phyloP scores from a whole-genome alignment of 2,113 vertebrate species.

The Silurus meridionalis region DNA sequence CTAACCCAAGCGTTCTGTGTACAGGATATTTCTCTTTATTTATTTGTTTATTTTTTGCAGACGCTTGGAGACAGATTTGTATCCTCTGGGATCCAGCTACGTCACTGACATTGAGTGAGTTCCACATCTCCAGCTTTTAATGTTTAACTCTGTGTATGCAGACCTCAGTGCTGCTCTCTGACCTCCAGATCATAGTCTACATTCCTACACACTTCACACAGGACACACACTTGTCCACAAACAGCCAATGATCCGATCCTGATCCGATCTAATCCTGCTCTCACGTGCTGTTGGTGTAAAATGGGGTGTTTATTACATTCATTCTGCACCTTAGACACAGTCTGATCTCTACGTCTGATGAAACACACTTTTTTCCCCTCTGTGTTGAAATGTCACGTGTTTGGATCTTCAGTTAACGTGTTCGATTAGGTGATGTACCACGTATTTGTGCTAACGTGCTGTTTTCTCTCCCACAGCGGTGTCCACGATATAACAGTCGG shows the following conservation, averaged over 20 bases:
- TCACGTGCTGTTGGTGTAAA: background rate
- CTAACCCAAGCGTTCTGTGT: background rate
- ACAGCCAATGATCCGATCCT: background rate
- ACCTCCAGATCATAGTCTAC: background rate
- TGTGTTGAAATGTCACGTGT: background rate
- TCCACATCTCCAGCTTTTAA: background rate
- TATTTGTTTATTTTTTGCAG: conserved; percentile 43
- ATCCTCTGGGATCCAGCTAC: conserved; percentile 79
- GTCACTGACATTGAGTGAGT: conserved; percentile 79
- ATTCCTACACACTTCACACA: background rate
- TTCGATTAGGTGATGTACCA: too few relatives aligned
- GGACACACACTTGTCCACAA: background rate
- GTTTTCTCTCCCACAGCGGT: conserved; percentile 75
- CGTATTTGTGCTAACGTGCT: too few relatives aligned
- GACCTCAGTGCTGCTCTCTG: background rate
- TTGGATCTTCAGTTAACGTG: background rate
- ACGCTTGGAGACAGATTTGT: conserved; percentile 80
- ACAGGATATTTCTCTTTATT: conserved; percentile 23
- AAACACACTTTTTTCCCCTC: background rate
- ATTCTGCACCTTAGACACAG: too few relatives aligned
- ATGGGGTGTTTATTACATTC: background rate
- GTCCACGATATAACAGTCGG: conserved; percentile 99
- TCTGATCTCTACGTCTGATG: background rate
- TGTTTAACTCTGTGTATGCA: background rate
- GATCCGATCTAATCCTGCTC: background rate